A percentile compares a stretch with the other conserved stretches of the same genome.
These are phyloP conservation scores for Electrophaes corylata DNA, from an alignment of 2,888 invertebrate genomes.

Conservation along the genomic window DNA sequence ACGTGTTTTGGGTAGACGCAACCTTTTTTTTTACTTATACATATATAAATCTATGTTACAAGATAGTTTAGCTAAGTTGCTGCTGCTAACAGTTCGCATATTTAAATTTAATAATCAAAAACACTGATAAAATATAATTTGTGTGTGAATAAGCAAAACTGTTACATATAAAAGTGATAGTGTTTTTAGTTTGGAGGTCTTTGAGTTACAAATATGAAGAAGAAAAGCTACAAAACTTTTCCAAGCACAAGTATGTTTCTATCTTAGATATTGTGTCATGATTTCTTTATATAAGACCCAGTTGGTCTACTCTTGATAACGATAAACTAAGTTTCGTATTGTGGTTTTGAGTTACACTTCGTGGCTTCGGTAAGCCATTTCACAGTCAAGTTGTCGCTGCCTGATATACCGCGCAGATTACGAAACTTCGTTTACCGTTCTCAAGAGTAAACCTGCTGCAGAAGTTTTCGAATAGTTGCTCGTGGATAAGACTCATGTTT, in stretches of 20 bases:
- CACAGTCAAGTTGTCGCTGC: too few species aligned
- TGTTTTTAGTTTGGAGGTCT: neutral
- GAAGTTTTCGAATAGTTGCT: too few species aligned
- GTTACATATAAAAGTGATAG: neutral
- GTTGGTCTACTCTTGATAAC: too few species aligned
- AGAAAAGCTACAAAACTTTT: constrained; percentile 25
- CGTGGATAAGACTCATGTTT: too few species aligned
- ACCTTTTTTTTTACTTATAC: neutral
- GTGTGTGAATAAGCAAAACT: neutral
- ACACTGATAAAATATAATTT: neutral
- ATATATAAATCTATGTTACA: neutral
- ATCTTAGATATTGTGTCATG: too few species aligned
- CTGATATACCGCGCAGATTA: too few species aligned
- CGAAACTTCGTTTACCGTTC: too few species aligned
- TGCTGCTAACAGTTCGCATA: neutral
- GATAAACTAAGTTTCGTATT: too few species aligned
- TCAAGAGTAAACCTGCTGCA: too few species aligned
- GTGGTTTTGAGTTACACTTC: too few species aligned
- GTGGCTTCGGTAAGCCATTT: too few species aligned
- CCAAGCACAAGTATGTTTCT: constrained; percentile 24
- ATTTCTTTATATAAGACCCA: too few species aligned
- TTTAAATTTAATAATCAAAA: neutral
- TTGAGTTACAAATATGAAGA: constrained; percentile 9
- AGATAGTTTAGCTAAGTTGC: constrained; percentile 7
- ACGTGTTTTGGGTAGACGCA: constrained; percentile 8